Conservation (phyloP, 2,888 invertebrate species). For the Amaurobius ferox region DNA sequence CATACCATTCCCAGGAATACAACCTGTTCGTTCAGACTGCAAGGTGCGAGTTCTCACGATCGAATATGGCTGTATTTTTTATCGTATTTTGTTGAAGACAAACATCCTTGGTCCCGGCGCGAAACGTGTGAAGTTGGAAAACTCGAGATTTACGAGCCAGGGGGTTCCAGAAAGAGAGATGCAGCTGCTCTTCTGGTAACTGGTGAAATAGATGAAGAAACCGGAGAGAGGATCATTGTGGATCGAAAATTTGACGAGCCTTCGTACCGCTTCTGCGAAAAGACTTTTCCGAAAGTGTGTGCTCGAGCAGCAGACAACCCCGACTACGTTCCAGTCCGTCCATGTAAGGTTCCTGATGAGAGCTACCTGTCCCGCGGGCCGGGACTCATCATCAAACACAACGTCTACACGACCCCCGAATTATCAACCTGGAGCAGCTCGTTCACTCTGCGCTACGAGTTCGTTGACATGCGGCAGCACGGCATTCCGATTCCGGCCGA, state of each 20-base stretch:
- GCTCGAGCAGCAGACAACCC: conserved; percentile 74
- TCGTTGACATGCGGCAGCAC: conserved; percentile 81
- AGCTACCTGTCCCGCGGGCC: conserved; percentile 87
- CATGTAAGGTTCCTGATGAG: conserved; percentile 80
- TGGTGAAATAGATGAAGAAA: conserved; percentile 38
- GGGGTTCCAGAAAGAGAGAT: conserved; percentile 36
- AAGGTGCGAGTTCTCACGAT: conserved; percentile 78
- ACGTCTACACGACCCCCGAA: conserved; percentile 86
- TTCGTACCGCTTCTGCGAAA: conserved; percentile 81
- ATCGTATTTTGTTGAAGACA: conserved; percentile 86
- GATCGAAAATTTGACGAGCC: conserved; percentile 44
- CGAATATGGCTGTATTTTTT: conserved; percentile 91
- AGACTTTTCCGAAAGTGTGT: conserved; percentile 75
- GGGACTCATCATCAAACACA: conserved; percentile 86
- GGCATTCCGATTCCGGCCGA: conserved; percentile 69
- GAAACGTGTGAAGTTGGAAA: conserved; percentile 74
- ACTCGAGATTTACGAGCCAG: conserved; percentile 73
- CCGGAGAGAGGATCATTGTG: conserved; percentile 6
- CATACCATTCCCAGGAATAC: conserved; percentile 88
- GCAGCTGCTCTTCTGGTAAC: conserved; percentile 43
- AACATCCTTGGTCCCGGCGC: conserved; percentile 72
- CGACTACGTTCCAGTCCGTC: conserved; percentile 74
- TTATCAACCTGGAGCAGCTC: conserved; percentile 84
- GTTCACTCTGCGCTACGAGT: conserved; percentile 88
- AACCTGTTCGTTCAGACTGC: conserved; percentile 88